Evolutionary conservation across 2,113 vertebrate genomes (phyloP), one percentile per base, ranked within the genome.

Genomic region (Rhinoderma darwinii): DNA sequence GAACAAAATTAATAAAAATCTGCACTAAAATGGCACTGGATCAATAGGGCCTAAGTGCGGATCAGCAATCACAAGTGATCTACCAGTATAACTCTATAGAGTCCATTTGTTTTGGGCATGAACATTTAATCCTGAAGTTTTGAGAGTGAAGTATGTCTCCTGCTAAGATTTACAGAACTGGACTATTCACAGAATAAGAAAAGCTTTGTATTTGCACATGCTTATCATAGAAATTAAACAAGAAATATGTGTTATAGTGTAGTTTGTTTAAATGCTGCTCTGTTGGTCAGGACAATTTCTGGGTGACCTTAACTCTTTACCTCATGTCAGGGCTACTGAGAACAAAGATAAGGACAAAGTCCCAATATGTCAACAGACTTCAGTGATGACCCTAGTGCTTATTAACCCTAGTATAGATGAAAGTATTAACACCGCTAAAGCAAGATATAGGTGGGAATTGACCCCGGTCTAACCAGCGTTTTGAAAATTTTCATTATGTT

Each of bases 271-370:
- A 84, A 76, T 44, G 37, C 83, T 77, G 73, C 73, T 76, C 35
- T 75, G 50, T 61, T 44, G 51, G 37, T 44, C 83, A 74, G 51
- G 20, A 75, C 81, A 72, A n/a, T 74, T 77, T 77, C 73, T 47
- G 73, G 84, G 84, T 77, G 73, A 85, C 70, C 73, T 85, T 85
- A 85, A 44, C 73, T 47, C 41, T 85, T 32, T 47, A 73, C 25
- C 15, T 35, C 56, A 66, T 85, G 73, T 77, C 84, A 85, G 54
- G 30, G 73, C n/a, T 85, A 35, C 73, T 37, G 41, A 66, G 84
- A 85, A 66, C 84, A 85, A 47, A 76, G 37, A 63, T 76, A 63
- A 84, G 54, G 68, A 76, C 72, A 74, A 77, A 32, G 51, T 75
- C 56, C 41, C 20, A 77, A 47, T 47, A 77, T 37, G 56, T 85